Percentiles rank a stretch among this genome's conserved stretches.
These are phyloP conservation scores for Chalcis sispes DNA, from an alignment of 2,888 invertebrate genomes.

Conservation along the genomic window DNA sequence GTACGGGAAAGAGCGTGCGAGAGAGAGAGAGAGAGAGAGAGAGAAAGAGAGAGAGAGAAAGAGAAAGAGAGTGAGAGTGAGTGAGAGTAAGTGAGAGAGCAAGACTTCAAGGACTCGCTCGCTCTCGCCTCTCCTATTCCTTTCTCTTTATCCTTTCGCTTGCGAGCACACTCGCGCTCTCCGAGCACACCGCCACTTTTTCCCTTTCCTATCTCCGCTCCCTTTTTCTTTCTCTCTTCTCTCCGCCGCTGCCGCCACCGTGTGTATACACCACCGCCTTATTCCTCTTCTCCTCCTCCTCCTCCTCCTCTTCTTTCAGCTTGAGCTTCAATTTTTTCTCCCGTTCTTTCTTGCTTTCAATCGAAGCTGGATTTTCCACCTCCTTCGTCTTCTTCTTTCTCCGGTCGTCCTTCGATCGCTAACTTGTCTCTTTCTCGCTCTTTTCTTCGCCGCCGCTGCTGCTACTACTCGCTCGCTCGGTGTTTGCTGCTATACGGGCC, in stretches of 20 bases:
- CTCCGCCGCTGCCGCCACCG: neutral
- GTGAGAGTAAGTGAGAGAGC: slow-evolving; percentile 17
- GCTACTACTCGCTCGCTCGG: too few relatives aligned
- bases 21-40: slow-evolving; percentile 50
- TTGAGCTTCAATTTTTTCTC: too few relatives aligned
- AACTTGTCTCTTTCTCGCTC: neutral
- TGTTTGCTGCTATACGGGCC: neutral
- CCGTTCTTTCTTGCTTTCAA: too few relatives aligned
- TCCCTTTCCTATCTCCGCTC: slow-evolving; percentile 19
- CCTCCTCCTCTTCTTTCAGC: neutral
- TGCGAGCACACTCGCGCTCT: slow-evolving; percentile 59
- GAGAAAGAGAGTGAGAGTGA: neutral
- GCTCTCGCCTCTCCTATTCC: slow-evolving; percentile 69
- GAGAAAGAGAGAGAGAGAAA: neutral
- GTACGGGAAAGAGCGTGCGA: slow-evolving; percentile 22
- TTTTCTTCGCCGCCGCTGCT: too few relatives aligned
- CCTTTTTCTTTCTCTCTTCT: slow-evolving; percentile 48
- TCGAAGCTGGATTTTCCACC: too few relatives aligned
- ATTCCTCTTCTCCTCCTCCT: slow-evolving; percentile 34
- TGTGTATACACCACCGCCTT: too few relatives aligned
- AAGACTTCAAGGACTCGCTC: slow-evolving; percentile 65
- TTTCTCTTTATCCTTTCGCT: slow-evolving; percentile 76
- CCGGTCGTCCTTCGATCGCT: slow-evolving; percentile 18
- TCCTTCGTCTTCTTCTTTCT: neutral
- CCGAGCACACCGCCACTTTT: slow-evolving; percentile 58